phyloP scores from a whole-genome alignment of 1,140 invertebrate genomes.

The Zaprionus davidi region DNA sequence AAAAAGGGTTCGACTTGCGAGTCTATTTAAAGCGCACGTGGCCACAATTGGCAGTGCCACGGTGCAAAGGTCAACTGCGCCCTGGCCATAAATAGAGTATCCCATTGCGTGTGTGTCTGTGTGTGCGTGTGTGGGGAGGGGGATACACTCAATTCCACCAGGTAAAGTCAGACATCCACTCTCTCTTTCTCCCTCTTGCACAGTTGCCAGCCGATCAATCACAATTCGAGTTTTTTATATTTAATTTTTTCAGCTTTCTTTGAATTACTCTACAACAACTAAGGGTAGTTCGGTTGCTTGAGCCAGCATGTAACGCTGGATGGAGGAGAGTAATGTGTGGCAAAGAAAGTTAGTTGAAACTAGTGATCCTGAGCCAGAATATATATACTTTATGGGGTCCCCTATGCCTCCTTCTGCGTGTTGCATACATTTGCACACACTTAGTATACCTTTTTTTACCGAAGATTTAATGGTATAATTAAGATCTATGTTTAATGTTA shows the following conservation, averaged over 20 bases:
- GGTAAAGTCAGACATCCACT: background rate
- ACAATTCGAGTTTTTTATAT: conserved; percentile 59
- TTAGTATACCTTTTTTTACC: too few species aligned
- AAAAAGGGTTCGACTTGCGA: conserved; percentile 24
- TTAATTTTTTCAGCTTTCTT: conserved; percentile 48
- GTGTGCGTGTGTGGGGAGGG: background rate
- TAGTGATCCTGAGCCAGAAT: too few species aligned
- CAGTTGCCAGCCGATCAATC: conserved; percentile 78
- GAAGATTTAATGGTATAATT: too few species aligned
- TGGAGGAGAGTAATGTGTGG: too few species aligned
- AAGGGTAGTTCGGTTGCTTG: background rate
- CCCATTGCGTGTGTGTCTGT: background rate
- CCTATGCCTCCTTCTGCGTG: too few species aligned
- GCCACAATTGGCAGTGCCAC: conserved; percentile 10
- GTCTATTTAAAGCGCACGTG: conserved; percentile 53
- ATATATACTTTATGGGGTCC: too few species aligned
- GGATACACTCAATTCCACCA: background rate
- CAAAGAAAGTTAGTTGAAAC: too few species aligned
- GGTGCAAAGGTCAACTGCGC: conserved; percentile 40
- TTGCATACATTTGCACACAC: too few species aligned
- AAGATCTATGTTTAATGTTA: too few species aligned
- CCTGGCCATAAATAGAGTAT: conserved; percentile 20
- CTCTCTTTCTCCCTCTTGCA: background rate
- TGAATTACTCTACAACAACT: conserved; percentile 15
- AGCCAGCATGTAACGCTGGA: background rate